These are phyloP conservation scores for Scartelaos histophorus DNA, from an alignment of 2,113 vertebrate genomes.

Conservation along the genomic window DNA sequence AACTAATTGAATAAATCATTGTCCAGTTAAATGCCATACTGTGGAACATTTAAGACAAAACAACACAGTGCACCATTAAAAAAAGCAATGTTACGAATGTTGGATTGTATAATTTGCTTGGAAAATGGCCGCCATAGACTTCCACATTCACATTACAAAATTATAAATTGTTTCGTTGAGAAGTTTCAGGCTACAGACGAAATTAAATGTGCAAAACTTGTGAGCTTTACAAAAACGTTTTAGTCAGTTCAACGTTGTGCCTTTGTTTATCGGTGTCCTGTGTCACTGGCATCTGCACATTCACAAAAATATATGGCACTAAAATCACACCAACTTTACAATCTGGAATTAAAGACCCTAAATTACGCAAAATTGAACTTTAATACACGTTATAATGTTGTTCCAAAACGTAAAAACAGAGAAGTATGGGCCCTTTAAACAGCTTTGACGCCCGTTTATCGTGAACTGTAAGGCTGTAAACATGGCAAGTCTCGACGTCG, in stretches of 20 bases:
- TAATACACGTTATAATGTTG: no score
- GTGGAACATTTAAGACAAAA: no score
- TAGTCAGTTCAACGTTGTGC: conserved; percentile 1
- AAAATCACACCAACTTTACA: conserved; percentile 11
- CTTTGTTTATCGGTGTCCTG: not conserved
- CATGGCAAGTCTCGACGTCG: not conserved
- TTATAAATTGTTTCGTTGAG: not conserved
- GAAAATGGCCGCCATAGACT: not conserved
- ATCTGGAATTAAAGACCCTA: not conserved
- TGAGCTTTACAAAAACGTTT: not conserved
- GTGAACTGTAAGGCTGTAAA: not conserved
- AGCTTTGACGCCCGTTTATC: no score
- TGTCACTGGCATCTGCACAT: conserved; percentile 12
- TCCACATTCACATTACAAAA: not conserved
- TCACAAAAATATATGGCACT: conserved; percentile 21
- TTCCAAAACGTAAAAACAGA: no score
- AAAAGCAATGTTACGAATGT: no score
- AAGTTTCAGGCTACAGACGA: not conserved
- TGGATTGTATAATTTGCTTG: not conserved
- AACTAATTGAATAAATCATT: no score
- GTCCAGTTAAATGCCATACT: no score
- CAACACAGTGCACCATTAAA: no score
- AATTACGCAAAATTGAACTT: not conserved
- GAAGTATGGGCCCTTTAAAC: no score
- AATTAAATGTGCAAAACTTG: conserved; percentile 16